Evolutionary conservation across 2,797 vertebrate genomes (phyloP).

Genomic region (Lycodopsis pacificus): DNA sequence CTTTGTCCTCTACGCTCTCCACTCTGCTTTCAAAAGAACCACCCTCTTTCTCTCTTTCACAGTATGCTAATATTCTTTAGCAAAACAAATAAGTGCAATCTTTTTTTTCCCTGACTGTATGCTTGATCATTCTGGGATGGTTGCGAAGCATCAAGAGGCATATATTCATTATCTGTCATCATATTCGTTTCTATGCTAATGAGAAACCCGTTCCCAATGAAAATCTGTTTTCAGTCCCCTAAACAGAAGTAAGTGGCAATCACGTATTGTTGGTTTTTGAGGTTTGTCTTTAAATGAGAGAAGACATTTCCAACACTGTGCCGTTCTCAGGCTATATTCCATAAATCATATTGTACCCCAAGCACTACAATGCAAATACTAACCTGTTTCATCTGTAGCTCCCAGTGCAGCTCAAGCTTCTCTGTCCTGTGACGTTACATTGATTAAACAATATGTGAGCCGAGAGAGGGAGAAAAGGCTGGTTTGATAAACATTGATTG

Average conservation of each 20-base stretch:
- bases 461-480: constrained; percentile 30
- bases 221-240: constrained; percentile 81
- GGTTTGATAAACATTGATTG: constrained; percentile 69
- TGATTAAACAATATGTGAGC: constrained; percentile 69
- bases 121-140: constrained; percentile 75
- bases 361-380: constrained; percentile 61
- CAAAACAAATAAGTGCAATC: constrained; percentile 47
- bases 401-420: constrained; percentile 24
- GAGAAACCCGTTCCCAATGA: constrained; percentile 79
- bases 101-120: constrained; percentile 46
- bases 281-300: constrained; percentile 80
- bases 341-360: constrained; percentile 73
- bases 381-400: constrained; percentile 62
- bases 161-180: constrained; percentile 89
- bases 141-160: constrained; percentile 80
- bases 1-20: constrained; percentile 67
- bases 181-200: constrained; percentile 91
- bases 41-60: constrained; percentile 20
- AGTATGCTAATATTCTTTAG: constrained; percentile 74
- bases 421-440: constrained; percentile 34
- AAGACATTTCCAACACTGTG: constrained; percentile 74
- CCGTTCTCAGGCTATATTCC: constrained; percentile 58
- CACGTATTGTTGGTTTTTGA: constrained; percentile 81
- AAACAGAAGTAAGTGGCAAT: constrained; percentile 85
- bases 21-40: constrained; percentile 61